Percentiles rank a stretch among this genome's conserved stretches.
These are phyloP conservation scores for Borostomias antarcticus DNA, from an alignment of 2,797 vertebrate genomes.

Conservation along the genomic window DNA sequence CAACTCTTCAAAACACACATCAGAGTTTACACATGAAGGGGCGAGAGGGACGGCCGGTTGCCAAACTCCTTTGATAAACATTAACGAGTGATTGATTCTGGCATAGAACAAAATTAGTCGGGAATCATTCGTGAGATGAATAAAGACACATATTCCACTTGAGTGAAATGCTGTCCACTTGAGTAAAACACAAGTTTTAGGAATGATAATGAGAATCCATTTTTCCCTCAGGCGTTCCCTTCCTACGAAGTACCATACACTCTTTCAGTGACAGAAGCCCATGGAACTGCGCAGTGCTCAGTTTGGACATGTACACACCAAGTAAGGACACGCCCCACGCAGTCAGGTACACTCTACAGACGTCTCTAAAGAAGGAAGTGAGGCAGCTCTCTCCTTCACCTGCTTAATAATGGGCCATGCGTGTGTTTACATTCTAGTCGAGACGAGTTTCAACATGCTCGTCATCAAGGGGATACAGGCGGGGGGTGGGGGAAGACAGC, in stretches of 20 bases:
- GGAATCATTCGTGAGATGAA: neutral
- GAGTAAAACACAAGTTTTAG: too few species aligned
- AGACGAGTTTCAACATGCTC: conserved; percentile 37
- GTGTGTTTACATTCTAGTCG: conserved; percentile 48
- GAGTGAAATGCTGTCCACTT: neutral
- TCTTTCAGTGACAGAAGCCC: neutral
- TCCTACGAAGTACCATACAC: too few species aligned
- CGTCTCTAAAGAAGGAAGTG: neutral
- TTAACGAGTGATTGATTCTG: neutral
- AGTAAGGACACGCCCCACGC: neutral
- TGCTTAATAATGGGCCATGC: conserved; percentile 9
- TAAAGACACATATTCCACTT: too few species aligned
- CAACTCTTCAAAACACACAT: neutral
- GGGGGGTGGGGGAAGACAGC: neutral
- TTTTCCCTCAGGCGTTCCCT: too few species aligned
- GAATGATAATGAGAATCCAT: too few species aligned
- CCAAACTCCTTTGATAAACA: neutral
- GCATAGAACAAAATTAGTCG: neutral
- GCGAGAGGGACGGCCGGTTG: neutral
- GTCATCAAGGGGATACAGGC: neutral
- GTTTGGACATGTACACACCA: neutral
- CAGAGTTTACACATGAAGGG: neutral
- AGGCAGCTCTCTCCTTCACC: too few species aligned
- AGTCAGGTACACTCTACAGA: neutral
- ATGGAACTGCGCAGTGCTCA: neutral